phyloP scores from a whole-genome alignment of 1,140 invertebrate species.

The Gerris buenoi region DNA sequence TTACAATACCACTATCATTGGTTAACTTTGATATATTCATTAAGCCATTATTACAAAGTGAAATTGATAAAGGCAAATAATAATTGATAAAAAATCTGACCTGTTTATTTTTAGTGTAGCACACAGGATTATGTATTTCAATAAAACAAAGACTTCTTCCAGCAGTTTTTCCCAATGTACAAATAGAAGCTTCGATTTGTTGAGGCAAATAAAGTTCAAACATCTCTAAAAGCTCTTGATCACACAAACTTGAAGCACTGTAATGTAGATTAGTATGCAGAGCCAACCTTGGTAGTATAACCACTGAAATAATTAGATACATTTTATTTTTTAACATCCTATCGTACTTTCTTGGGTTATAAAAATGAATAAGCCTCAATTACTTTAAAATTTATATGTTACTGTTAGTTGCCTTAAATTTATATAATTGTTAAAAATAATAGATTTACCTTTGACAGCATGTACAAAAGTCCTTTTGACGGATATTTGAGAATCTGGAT shows the following conservation, averaged over 20 bases:
- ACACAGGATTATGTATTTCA: constrained; percentile 9
- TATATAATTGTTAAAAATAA: no score
- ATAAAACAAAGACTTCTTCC: not conserved
- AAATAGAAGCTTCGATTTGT: not conserved
- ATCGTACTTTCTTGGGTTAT: no score
- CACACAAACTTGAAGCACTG: not conserved
- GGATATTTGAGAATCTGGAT: constrained; percentile 28
- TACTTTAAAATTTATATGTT: no score
- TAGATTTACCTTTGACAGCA: constrained; percentile 22
- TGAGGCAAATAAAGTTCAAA: constrained; percentile 9
- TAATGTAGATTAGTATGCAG: constrained; percentile 4
- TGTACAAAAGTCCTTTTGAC: constrained; percentile 25
- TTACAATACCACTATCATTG: no score
- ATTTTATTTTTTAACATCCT: no score
- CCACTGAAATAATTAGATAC: no score
- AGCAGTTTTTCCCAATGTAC: not conserved
- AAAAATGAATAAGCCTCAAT: no score
- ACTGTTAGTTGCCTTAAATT: no score
- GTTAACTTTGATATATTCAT: no score
- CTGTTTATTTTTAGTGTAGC: not conserved
- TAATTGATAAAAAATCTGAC: constrained; percentile 2
- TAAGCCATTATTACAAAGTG: no score
- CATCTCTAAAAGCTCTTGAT: constrained; percentile 8
- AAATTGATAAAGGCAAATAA: no score
- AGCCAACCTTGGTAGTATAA: constrained; percentile 1